phyloP scores from a whole-genome alignment of 2,113 vertebrate species.

The Herpailurus yagouaroundi region DNA sequence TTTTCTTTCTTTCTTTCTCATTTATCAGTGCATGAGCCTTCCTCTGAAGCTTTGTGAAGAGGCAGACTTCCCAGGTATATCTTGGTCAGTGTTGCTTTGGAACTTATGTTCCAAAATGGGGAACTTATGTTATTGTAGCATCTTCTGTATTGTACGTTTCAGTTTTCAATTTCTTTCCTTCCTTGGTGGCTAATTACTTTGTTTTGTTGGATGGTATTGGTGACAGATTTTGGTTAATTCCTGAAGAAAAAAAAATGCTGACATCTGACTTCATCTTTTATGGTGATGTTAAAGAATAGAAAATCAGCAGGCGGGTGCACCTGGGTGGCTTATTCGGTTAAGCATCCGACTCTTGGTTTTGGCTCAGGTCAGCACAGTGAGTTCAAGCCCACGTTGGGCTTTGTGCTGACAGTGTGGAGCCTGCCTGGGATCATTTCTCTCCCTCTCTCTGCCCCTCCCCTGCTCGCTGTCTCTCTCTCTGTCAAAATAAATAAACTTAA shows the following conservation, averaged over 20 bases:
- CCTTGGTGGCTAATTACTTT: not conserved
- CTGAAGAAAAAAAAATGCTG: not conserved
- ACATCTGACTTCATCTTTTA: not conserved
- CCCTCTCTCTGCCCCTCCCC: too few species aligned
- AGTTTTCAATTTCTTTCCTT: constrained; percentile 9
- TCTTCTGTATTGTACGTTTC: not conserved
- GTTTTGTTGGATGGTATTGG: not conserved
- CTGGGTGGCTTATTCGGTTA: too few species aligned
- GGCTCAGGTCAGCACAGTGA: too few species aligned
- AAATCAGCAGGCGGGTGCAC: not conserved
- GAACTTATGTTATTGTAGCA: not conserved
- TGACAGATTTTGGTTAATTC: not conserved
- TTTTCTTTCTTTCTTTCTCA: too few species aligned
- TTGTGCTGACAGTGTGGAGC: too few species aligned
- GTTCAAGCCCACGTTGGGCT: too few species aligned
- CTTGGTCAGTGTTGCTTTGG: not conserved
- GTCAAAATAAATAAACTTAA: too few species aligned
- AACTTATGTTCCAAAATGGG: not conserved
- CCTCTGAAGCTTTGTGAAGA: not conserved
- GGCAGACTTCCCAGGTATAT: not conserved
- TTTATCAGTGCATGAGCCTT: not conserved
- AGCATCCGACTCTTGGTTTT: too few species aligned
- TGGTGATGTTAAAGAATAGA: not conserved
- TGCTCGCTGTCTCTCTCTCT: too few species aligned
- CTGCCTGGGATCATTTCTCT: too few species aligned